Conservation (phyloP, 2,797 vertebrate genomes). For the Ctenosaura bakeri region DNA sequence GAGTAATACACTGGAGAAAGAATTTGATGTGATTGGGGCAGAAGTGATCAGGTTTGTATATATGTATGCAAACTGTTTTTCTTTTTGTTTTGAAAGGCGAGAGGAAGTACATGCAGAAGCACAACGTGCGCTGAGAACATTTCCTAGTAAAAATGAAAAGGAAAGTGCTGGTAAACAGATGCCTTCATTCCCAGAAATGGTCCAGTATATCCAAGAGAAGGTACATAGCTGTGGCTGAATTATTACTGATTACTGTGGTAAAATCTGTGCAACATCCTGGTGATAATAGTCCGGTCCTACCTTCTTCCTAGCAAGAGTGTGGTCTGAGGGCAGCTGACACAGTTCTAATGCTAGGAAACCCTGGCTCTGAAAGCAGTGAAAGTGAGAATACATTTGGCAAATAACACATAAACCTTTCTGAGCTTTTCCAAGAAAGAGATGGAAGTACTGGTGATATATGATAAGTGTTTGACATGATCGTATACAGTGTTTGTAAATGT, state of each 20-base stretch:
- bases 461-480: not conserved
- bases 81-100: constrained; percentile 81
- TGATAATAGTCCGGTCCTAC: not conserved
- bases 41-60: too few species aligned
- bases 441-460: not conserved
- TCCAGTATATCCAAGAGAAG: constrained; percentile 96
- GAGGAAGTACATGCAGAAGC: constrained; percentile 96
- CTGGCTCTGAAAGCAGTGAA: not conserved
- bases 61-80: constrained; percentile 42
- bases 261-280: not conserved
- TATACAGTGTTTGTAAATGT: not conserved
- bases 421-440: not conserved
- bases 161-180: constrained; percentile 89
- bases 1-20: not conserved
- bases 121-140: constrained; percentile 87
- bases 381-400: not conserved
- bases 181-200: constrained; percentile 98
- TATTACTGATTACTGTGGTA: not conserved
- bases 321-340: not conserved
- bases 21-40: not conserved
- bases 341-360: not conserved
- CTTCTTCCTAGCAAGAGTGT: not conserved
- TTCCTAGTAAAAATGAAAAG: constrained; percentile 85
- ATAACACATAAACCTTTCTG: not conserved
- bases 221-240: constrained; percentile 75